Base-by-base conservation (phyloP, 2,113 vertebrate genomes). In the Gadus chalcogrammus region DNA sequence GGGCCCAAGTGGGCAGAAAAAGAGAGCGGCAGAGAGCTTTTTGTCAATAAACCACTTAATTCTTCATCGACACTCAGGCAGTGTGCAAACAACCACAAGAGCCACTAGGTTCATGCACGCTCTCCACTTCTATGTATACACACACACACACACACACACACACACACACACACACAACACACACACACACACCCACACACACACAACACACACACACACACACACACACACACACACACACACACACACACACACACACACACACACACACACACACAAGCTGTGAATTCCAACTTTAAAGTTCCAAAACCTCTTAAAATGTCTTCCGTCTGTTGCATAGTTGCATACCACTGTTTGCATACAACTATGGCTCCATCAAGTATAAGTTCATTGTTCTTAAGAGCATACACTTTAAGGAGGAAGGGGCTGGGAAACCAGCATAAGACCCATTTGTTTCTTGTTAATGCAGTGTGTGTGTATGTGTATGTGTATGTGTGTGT, bases 21-120 rank as follows among this genome's bases (percentile, higher is more conserved):
- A 24, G 61, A 63, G 74, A 17, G 69, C 71, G 24, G 59, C 68
- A 67, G 79, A 77, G 75, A 67, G 68, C 78, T 81, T 79, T 76
- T 75, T 72, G 84, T 84, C 79, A 86, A 84, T 84, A 83, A 81
- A 78, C 24, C 38, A n/a, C 79, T 81, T 65, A 62, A 63, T 77
- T 83, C 73, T 74, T 84, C 79, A 81, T 83, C 42, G 78, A 83
- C 64, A 67, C 65, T 70, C 24, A 13, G 70, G 27, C 73, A 77
- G 62, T 42, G 62, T 42, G 83, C 70, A 85, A 86, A 85, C 82
- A 76, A 24, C 12, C 52, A 16, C 17, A 69, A 16, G 48, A 73
- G 68, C 69, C 73, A 72, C 48, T 56, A 73, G 61, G 79, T 88
- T 84, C 74, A 76, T 42, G 68, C 58, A 71, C 76, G 70, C 70